Percentiles rank a stretch among this genome's conserved stretches.
Evolutionary conservation across 2,888 invertebrate genomes (phyloP).

Genomic region (Steromphala cineraria): DNA sequence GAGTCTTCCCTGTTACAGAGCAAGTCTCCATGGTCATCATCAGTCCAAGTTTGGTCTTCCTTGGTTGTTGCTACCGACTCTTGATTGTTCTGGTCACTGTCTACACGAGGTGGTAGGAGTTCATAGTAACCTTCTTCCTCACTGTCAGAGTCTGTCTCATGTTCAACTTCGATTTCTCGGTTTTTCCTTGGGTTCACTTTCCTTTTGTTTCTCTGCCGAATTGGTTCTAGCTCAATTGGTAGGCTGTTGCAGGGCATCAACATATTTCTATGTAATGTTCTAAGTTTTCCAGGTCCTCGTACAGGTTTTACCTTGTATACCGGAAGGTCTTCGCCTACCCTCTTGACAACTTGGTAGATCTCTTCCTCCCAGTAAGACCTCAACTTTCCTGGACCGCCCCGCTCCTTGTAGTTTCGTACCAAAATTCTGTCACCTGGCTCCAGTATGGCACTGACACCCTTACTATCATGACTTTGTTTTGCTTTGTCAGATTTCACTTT

Average conservation of each 20-base stretch:
- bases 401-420: conserved; percentile 18
- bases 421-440: conserved; percentile 21
- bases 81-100: neutral
- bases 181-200: neutral
- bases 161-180: neutral
- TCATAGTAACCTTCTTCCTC: neutral
- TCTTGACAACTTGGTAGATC: conserved; percentile 7
- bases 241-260: conserved; percentile 7
- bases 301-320: conserved; percentile 20
- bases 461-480: neutral
- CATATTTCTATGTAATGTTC: conserved; percentile 15
- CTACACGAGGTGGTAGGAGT: neutral
- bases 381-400: conserved; percentile 23
- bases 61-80: neutral
- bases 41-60: too few relatives aligned
- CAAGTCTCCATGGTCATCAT: too few relatives aligned
- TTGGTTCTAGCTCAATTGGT: neutral
- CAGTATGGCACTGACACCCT: conserved; percentile 7
- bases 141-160: neutral
- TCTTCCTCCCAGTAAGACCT: conserved; percentile 21
- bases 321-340: conserved; percentile 3
- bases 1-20: too few relatives aligned
- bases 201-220: too few relatives aligned
- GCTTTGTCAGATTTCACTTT: neutral
- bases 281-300: neutral